Conservation (phyloP, 1,140 invertebrate genomes). For the Chelonus insularis region DNA sequence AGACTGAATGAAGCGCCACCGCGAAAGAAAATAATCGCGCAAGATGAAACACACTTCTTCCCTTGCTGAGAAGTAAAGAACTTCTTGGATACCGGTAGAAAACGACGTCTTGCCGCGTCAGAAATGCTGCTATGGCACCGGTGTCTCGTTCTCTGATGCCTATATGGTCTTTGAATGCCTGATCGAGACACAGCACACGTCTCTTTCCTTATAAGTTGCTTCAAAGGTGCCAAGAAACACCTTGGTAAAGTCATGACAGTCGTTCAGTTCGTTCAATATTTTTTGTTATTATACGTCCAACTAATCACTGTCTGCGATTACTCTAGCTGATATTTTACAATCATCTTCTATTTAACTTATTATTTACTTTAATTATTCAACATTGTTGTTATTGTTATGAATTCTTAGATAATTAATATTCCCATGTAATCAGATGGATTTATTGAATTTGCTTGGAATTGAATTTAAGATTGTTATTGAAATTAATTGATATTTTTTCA, state of each 20-base stretch:
- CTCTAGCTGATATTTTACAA: too few relatives aligned
- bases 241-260: slow-evolving; percentile 21
- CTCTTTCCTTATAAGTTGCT: slow-evolving; percentile 22
- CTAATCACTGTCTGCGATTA: neutral
- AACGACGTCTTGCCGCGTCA: neutral
- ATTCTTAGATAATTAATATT: too few relatives aligned
- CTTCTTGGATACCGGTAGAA: neutral
- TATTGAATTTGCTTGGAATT: too few relatives aligned
- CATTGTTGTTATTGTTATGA: too few relatives aligned
- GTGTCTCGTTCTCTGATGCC: too few relatives aligned
- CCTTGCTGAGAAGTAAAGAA: too few relatives aligned
- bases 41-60: slow-evolving; percentile 11
- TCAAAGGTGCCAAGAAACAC: slow-evolving; percentile 35
- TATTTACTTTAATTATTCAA: too few relatives aligned
- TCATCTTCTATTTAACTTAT: too few relatives aligned
- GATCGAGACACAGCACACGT: slow-evolving; percentile 6
- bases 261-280: slow-evolving; percentile 12
- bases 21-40: slow-evolving; percentile 18
- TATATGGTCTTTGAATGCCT: neutral
- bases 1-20: slow-evolving; percentile 20
- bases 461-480: too few relatives aligned
- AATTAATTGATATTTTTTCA: neutral
- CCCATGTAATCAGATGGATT: too few relatives aligned
- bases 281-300: too few relatives aligned
- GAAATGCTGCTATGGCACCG: neutral